Base-by-base conservation (phyloP, 2,888 invertebrate species). In the Drosophila niveifrons region DNA sequence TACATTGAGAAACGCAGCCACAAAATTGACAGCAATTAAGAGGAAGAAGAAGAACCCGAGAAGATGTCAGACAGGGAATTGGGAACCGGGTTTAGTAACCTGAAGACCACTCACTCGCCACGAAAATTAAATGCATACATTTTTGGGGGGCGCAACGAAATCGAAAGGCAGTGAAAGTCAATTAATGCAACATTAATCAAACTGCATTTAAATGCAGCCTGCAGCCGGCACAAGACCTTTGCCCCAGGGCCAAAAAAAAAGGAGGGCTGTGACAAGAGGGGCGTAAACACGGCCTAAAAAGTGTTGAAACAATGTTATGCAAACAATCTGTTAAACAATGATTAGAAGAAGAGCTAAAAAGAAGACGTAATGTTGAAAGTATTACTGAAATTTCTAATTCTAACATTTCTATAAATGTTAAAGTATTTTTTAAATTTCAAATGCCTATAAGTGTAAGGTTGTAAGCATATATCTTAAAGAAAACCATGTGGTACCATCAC, bases 151-250 rank as follows among this genome's bases (percentile, higher is more conserved):
- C 50, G 8, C 31, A 47, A 56, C 31, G 55, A 75, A 86, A 89
- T 67, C 78, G 75, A 82, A 80, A 88, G 84, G 75, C 80, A 90
- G 90, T 82, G 90, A 90, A 90, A 90, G 90, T 90, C 90, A 89
- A 90, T 89, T 82, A 90, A 81, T 67, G 80, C 76, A 81, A 75
- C 80, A 90, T 90, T 86, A 86, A 90, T 90, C 83, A 83, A 59
- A 44, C 28, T 47, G 66, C 28, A 29, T 23, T 63, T 59, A 48
- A 56, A 56, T 46, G 58, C 67, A 73, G 44, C 9, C 43, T 41
- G 9, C 9, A 23, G 10, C 50, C 52, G 13, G 7, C 9, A 41
- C 11, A 4, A 29, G 10, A 15, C 31, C 18, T 34, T 31, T 13
- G 39, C 39, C 41, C 23, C 6, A 43, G 47, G 23, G 36, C 29